phyloP scores from a whole-genome alignment of 2,888 invertebrate genomes.

The Nomada flava region DNA sequence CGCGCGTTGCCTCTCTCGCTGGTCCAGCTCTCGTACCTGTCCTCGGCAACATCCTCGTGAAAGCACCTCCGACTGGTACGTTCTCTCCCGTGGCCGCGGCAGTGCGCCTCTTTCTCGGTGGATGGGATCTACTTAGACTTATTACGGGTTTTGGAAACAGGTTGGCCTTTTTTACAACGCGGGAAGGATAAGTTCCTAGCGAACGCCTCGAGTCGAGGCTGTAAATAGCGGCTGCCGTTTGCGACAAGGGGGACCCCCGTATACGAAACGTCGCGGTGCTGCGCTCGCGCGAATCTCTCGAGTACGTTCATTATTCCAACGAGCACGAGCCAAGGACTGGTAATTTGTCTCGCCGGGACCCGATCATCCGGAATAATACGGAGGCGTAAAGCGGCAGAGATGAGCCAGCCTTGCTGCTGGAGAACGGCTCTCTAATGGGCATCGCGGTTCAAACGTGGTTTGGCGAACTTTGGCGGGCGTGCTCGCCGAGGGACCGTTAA shows the following conservation, averaged over 20 bases:
- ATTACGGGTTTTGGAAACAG: conserved; percentile 75
- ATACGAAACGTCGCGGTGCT: conserved; percentile 1
- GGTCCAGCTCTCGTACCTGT: conserved; percentile 64
- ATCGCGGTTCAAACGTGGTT: neutral
- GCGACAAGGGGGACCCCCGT: neutral
- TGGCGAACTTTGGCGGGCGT: conserved; percentile 1
- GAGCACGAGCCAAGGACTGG: conserved; percentile 10
- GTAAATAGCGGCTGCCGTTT: conserved; percentile 6
- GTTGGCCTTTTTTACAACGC: conserved; percentile 61
- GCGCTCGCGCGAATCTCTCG: too few relatives aligned
- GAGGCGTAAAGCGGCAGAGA: neutral
- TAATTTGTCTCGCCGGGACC: conserved; percentile 2
- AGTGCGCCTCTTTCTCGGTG: conserved; percentile 57
- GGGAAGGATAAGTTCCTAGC: conserved; percentile 39
- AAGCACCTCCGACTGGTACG: conserved; percentile 69
- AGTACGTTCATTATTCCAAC: neutral
- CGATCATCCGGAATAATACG: conserved; percentile 15
- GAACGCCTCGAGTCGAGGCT: conserved; percentile 10
- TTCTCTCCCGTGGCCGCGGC: conserved; percentile 64
- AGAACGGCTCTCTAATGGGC: conserved; percentile 20
- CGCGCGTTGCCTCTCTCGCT: conserved; percentile 58
- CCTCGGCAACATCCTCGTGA: conserved; percentile 69
- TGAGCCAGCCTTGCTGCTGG: neutral
- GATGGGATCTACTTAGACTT: conserved; percentile 68
- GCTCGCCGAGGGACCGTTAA: conserved; percentile 20